Evolutionary conservation across 2,888 invertebrate genomes (phyloP).

Genomic region (Plagodis dolabraria): DNA sequence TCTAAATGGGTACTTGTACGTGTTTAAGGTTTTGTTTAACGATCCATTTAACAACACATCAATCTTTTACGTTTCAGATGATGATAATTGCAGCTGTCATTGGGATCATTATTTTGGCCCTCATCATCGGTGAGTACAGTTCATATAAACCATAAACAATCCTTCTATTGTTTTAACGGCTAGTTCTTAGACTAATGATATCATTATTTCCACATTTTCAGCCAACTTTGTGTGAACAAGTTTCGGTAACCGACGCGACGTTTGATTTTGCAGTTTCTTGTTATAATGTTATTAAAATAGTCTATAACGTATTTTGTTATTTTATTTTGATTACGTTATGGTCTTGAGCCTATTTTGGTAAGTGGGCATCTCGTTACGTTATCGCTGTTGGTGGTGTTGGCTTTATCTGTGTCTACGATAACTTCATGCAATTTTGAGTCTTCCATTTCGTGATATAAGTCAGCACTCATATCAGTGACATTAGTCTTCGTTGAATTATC

Average conservation of each 20-base stretch:
- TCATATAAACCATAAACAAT: not conserved
- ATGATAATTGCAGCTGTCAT: conserved; percentile 96
- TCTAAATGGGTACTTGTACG: too few relatives aligned
- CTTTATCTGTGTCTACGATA: conserved; percentile 71
- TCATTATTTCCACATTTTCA: conserved; percentile 78
- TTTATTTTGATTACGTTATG: conserved; percentile 59
- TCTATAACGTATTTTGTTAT: conserved; percentile 65
- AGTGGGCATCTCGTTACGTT: conserved; percentile 63
- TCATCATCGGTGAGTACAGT: conserved; percentile 93
- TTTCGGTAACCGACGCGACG: conserved; percentile 71
- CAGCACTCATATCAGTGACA: conserved; percentile 52
- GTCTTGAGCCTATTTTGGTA: conserved; percentile 71
- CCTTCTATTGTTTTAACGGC: conserved; percentile 34
- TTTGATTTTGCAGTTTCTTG: conserved; percentile 76
- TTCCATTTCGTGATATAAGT: conserved; percentile 50
- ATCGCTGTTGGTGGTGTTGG: conserved; percentile 72
- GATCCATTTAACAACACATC: too few relatives aligned
- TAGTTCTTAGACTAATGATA: conserved; percentile 70
- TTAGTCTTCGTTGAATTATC: conserved; percentile 6
- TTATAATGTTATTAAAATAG: conserved; percentile 64
- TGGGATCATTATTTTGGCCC: conserved; percentile 92
- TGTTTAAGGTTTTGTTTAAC: too few relatives aligned
- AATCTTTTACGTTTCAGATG: conserved; percentile 85
- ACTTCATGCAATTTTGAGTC: conserved; percentile 55
- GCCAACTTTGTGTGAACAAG: conserved; percentile 84